phyloP scores from a whole-genome alignment of 2,888 invertebrate species.

The Eurois occulta region DNA sequence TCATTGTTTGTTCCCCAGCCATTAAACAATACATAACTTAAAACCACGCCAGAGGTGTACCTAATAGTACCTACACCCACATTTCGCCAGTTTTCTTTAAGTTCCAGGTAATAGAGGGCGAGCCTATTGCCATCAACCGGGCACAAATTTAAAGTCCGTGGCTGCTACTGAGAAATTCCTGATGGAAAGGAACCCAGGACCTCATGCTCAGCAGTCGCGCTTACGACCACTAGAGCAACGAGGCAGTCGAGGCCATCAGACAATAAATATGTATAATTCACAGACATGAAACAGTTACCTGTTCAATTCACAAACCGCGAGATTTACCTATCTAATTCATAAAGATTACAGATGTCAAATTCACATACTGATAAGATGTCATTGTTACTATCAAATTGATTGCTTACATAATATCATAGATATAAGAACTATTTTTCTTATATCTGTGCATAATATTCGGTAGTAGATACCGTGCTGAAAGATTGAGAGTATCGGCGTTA shows the following conservation, averaged over 20 bases:
- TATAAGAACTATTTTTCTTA: too few species aligned
- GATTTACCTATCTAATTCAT: slow-evolving; percentile 34
- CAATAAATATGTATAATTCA: slow-evolving; percentile 23
- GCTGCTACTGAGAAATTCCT: too few species aligned
- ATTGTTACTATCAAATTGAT: slow-evolving; percentile 47
- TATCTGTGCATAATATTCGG: slow-evolving; percentile 50
- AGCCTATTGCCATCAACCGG: neutral
- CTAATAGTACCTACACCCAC: too few species aligned
- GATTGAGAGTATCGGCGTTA: slow-evolving; percentile 22
- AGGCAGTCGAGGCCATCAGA: neutral
- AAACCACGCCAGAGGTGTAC: too few species aligned
- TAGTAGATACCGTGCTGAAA: slow-evolving; percentile 41
- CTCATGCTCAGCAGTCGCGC: too few species aligned
- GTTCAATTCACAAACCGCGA: slow-evolving; percentile 22
- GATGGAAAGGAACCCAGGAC: neutral
- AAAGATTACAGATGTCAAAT: slow-evolving; percentile 60
- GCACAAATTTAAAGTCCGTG: neutral
- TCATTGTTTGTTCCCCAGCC: too few species aligned
- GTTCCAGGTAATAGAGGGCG: neutral
- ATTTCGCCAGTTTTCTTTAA: too few species aligned
- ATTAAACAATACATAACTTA: too few species aligned
- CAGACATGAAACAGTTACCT: neutral
- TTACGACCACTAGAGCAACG: too few species aligned
- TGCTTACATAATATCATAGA: slow-evolving; percentile 60
- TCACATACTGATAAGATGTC: slow-evolving; percentile 40